Evolutionary conservation across 2,888 invertebrate species (phyloP), one percentile per base, ranked within the genome.

Genomic region (Sarcophaga variegata): DNA sequence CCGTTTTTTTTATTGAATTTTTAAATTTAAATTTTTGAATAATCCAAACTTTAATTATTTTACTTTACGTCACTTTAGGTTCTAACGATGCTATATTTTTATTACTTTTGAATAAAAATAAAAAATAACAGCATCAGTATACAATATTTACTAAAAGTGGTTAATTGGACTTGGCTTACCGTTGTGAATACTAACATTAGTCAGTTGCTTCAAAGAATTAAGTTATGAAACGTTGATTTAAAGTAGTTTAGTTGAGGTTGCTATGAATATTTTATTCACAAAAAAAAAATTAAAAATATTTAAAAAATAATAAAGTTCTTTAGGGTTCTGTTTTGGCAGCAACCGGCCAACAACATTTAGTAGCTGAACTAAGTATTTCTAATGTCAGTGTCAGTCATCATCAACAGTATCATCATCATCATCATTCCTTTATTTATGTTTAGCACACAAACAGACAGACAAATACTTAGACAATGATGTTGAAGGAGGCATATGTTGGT

Each of bases 131-230:
- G 54, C 64, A 76, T 76, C 71, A 82, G 77, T 77, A 71, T 49
- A 66, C 0, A 6, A 37, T 37, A 37, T 37, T 71, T 71, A 59
- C 37, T 64, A 64, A 63, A 77, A 82, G 82, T 82, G 66, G 71
- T 77, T 82, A 82, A 82, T 71, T 82, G 82, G 82, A 71, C 76
- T 81, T 59, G 62, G 17, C 54, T 54, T 17, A 54, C 54, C 12
- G 17, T 54, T 54, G 2, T 12, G 54, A 54, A 54, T 54, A 17
- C 12, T 54, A 54, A 54, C 17, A 54, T 14, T 54, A 54, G 1
- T 54, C 54, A 54, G 54, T 1, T 54, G 14, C 14, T 54, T 14
- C 54, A 54, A 2, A 54, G 54, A 54, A 54, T 54, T 54, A 54
- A 54, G 1, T 54, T 14, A 54, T 54, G 2, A 14, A 14, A 12